These are phyloP conservation scores for Manduca sexta DNA, from an alignment of 1,140 invertebrate species.

Conservation along the genomic window DNA sequence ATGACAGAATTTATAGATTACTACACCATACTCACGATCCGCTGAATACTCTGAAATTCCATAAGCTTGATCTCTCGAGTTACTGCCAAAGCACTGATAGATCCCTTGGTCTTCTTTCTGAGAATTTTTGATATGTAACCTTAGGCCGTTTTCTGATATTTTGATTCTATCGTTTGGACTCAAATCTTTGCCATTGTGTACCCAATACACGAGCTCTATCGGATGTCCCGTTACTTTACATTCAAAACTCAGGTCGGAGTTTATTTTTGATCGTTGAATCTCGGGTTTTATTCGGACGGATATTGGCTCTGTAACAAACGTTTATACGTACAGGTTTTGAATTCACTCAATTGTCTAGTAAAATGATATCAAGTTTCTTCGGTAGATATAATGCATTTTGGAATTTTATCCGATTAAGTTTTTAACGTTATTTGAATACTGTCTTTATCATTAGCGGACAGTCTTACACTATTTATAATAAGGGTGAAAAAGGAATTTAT, in stretches of 20 bases:
- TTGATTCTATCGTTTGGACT: slow-evolving; percentile 76
- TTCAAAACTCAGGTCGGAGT: slow-evolving; percentile 86
- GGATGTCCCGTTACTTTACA: slow-evolving; percentile 92
- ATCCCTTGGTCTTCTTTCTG: slow-evolving; percentile 87
- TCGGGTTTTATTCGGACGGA: slow-evolving; percentile 83
- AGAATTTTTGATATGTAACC: slow-evolving; percentile 79
- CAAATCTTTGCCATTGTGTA: slow-evolving; percentile 83
- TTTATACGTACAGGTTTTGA: no score
- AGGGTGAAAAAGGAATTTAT: no score
- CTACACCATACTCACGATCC: slow-evolving; percentile 79
- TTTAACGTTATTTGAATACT: no score
- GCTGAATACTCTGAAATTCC: slow-evolving; percentile 87
- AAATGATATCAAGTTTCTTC: no score
- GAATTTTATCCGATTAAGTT: no score
- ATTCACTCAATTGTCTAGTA: no score
- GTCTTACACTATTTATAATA: no score
- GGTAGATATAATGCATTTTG: no score
- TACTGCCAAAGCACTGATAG: slow-evolving; percentile 92
- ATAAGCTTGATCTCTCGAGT: slow-evolving; percentile 89
- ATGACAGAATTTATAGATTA: not conserved
- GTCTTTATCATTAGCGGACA: no score
- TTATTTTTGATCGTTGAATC: slow-evolving; percentile 85
- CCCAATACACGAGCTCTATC: slow-evolving; percentile 85
- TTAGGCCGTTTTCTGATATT: slow-evolving; percentile 69
- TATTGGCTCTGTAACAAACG: slow-evolving; percentile 76